Conservation (phyloP, 2,888 invertebrate species). For the Drosophila infuscata region DNA sequence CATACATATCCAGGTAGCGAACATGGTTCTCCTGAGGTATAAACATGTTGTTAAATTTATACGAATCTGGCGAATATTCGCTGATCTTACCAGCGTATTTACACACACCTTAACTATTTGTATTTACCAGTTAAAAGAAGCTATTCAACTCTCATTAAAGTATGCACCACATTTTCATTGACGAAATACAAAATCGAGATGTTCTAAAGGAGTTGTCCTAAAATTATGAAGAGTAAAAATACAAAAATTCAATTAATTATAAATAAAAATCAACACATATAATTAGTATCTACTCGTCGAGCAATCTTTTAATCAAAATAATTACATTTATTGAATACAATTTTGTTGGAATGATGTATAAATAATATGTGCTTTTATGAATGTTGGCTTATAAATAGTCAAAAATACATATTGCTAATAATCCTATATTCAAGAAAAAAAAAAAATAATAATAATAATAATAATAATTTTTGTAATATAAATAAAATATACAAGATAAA, state of each 20-base stretch:
- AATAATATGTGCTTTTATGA: conserved; percentile 47
- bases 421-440: conserved; percentile 26
- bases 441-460: conserved; percentile 7
- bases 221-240: neutral
- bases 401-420: conserved; percentile 41
- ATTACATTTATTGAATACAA: conserved; percentile 64
- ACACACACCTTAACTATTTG: neutral
- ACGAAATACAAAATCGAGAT: neutral
- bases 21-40: too few relatives aligned
- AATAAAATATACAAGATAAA: conserved; percentile 12
- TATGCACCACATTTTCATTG: neutral
- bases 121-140: neutral
- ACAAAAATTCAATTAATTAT: neutral
- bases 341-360: conserved; percentile 46
- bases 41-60: too few relatives aligned
- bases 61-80: neutral
- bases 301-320: conserved; percentile 13
- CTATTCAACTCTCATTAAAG: neutral
- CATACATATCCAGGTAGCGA: too few relatives aligned
- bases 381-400: conserved; percentile 65
- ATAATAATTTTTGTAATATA: conserved; percentile 4
- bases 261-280: neutral
- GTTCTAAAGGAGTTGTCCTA: neutral
- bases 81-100: neutral
- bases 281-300: neutral